Evolutionary conservation across 2,113 vertebrate genomes (phyloP), one percentile per base, ranked within the genome.

Genomic region (Oryzias curvinotus): DNA sequence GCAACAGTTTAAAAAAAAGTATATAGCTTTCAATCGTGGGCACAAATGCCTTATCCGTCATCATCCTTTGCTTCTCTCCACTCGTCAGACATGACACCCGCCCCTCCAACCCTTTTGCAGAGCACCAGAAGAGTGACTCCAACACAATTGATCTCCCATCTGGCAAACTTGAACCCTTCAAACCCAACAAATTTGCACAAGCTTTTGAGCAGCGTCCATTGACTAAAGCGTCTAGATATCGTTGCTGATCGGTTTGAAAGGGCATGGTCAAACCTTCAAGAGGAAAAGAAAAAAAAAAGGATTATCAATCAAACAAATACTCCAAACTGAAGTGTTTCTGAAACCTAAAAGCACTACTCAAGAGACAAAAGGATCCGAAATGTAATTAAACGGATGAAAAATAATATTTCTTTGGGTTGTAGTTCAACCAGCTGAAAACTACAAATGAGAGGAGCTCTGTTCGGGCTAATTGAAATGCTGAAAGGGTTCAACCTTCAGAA

Each of bases 391-490:
- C 4, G n/a, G 7, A 17, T 7, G 47, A 14, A 14, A 15, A 51
- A 51, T 23, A 7, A 78, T 69, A 71, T 25, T 73, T 82, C 73
- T 41, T 36, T n/a, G 14, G 79, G 30, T 46, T 60, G 17, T 12
- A 48, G 59, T 23, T 66, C 51, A 58, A 44, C 26, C 47, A 46
- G 45, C 19, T 49, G 41, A 68, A 61, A 44, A 44, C 26, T 68
- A 76, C 21, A 28, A 53, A 62, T 70, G 60, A 62, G 21, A 61
- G 45, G 19, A 14, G 19, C 17, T 28, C 57, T 71, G 14, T 74
- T 36, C 68, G 58, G 42, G 36, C 69, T 90, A 86, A 90, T 92
- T 92, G 90, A 92, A 92, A 93, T 90, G 80, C 87, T 87, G 83
- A 73, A 77, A 80, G 36, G 68, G 67, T 71, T 73, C 86, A 90